A percentile compares a stretch with the other conserved stretches of the same genome.
Evolutionary conservation across 2,888 invertebrate species (phyloP).

Genomic region (Entomobrya proxima): DNA sequence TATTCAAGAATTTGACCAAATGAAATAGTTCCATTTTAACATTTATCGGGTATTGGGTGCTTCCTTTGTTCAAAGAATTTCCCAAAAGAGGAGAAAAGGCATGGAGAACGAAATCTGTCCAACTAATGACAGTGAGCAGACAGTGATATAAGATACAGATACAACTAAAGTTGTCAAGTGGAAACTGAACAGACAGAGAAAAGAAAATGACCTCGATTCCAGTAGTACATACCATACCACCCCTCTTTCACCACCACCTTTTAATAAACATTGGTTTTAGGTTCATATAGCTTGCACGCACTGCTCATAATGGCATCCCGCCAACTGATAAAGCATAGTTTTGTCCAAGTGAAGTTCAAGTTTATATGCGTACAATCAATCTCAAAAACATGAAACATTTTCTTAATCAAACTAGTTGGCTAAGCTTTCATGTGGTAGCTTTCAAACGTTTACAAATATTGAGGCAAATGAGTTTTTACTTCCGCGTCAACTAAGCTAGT

Average conservation of each 20-base stretch:
- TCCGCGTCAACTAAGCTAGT: too few relatives aligned
- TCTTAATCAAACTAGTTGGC: background rate
- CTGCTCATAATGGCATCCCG: background rate
- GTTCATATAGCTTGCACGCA: background rate
- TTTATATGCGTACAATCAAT: conserved; percentile 30
- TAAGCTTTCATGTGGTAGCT: too few relatives aligned
- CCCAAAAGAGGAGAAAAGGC: background rate
- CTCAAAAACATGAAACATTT: conserved; percentile 12
- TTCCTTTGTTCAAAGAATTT: background rate
- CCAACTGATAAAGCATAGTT: background rate
- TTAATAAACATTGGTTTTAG: background rate
- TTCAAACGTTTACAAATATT: too few relatives aligned
- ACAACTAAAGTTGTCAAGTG: background rate
- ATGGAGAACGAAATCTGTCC: background rate
- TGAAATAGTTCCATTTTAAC: too few relatives aligned
- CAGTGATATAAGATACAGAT: conserved; percentile 11
- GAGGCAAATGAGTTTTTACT: too few relatives aligned
- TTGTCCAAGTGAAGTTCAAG: conserved; percentile 9
- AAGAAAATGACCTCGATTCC: conserved; percentile 6
- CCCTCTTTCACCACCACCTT: background rate
- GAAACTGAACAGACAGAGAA: background rate
- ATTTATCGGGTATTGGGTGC: too few relatives aligned
- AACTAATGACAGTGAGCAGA: background rate
- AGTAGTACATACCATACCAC: background rate
- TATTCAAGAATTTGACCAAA: background rate